Evolutionary conservation across 1,140 invertebrate species (phyloP).

Genomic region (Parapsyche elsis): DNA sequence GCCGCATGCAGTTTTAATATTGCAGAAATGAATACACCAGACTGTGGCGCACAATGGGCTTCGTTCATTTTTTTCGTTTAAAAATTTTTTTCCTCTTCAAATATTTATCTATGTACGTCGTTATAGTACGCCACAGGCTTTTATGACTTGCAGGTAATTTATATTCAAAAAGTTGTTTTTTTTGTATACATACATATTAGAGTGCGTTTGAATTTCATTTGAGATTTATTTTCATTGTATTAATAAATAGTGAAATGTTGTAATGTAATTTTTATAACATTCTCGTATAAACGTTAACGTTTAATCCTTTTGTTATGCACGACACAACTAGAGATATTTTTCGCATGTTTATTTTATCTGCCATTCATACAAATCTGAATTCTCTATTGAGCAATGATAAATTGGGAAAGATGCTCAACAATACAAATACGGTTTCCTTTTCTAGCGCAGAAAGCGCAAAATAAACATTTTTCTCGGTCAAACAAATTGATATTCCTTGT

Average conservation of each 20-base stretch:
- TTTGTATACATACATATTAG: too few species aligned
- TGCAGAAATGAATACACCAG: background rate
- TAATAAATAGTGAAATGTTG: too few species aligned
- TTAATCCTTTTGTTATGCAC: background rate
- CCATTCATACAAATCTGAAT: conserved; percentile 8
- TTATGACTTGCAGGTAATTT: background rate
- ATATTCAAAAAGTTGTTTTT: background rate
- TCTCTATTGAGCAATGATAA: conserved; percentile 21
- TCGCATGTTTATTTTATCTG: background rate
- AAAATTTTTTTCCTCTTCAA: conserved; percentile 14
- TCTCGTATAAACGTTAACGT: background rate
- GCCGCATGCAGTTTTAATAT: background rate
- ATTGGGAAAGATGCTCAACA: background rate
- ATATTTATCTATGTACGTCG: background rate
- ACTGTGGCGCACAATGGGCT: background rate
- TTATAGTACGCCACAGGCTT: background rate
- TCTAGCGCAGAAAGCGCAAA: background rate
- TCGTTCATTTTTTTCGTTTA: background rate
- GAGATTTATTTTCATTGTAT: too few species aligned
- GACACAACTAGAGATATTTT: background rate
- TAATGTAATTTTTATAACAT: too few species aligned
- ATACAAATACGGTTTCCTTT: conserved; percentile 2
- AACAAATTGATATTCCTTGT: background rate
- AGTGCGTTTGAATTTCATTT: too few species aligned
- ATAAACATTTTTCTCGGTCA: conserved; percentile 4